These are phyloP conservation scores for Kradibia gibbosae DNA, from an alignment of 1,140 invertebrate species.

Conservation along the genomic window DNA sequence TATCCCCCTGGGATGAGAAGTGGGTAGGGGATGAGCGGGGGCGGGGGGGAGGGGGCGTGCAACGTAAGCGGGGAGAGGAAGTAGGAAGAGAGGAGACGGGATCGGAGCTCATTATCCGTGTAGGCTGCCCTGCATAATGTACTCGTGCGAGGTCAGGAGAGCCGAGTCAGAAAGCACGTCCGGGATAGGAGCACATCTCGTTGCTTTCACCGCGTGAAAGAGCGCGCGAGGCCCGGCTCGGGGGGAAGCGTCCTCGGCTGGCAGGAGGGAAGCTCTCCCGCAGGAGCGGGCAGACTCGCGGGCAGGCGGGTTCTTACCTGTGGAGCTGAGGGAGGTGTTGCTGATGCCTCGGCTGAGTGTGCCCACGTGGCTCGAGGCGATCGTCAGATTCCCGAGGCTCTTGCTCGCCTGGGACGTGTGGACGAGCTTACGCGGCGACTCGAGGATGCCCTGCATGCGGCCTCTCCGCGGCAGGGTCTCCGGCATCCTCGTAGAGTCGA, in stretches of 20 bases:
- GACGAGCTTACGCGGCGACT: constrained; percentile 61
- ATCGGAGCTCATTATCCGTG: too few relatives aligned
- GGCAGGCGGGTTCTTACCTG: constrained; percentile 61
- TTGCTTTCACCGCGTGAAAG: neutral
- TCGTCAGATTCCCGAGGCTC: constrained; percentile 66
- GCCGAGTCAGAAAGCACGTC: neutral
- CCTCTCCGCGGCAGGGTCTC: constrained; percentile 67
- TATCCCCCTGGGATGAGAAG: too few relatives aligned
- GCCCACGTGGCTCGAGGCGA: constrained; percentile 48
- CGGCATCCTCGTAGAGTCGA: constrained; percentile 63
- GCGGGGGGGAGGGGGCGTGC: too few relatives aligned
- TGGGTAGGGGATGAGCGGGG: too few relatives aligned
- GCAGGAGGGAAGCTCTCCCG: too few relatives aligned
- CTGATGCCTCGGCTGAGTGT: constrained; percentile 66
- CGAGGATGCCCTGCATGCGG: constrained; percentile 50
- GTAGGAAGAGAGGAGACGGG: too few relatives aligned
- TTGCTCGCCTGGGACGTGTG: constrained; percentile 69
- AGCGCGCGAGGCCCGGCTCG: too few relatives aligned
- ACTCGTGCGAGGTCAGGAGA: too few relatives aligned
- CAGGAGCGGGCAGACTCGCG: too few relatives aligned
- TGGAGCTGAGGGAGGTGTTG: constrained; percentile 67
- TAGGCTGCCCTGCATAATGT: too few relatives aligned
- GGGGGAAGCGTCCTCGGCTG: too few relatives aligned
- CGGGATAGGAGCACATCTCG: neutral
- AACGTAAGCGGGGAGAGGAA: too few relatives aligned